Base-by-base conservation (phyloP, 1,140 invertebrate species). In the Drosophila miranda region DNA sequence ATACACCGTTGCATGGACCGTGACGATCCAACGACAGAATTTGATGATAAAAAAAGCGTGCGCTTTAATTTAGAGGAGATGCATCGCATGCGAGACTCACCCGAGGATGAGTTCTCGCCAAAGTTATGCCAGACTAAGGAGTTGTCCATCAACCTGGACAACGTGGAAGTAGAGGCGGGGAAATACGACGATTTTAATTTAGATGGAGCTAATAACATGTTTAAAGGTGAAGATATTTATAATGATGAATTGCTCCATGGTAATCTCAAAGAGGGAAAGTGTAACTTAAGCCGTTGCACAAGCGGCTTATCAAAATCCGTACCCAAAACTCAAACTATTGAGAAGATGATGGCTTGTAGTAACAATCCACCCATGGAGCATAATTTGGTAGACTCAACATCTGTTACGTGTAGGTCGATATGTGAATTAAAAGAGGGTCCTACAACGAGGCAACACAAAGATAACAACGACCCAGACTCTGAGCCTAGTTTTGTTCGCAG, bases 41-140 rank as follows among this genome's bases (percentile, higher is more conserved):
- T 16, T 3, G 82, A 81, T 51, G 88, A 90, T 4, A 94, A 94
- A 41, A 96, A 96, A 80, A 95, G 94, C 74, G 94, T 95, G 2
- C 92, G 94, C 4, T 95, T 95, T 64, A 94, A 94, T 87, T 86
- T 94, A 41, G 92, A 93, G 38, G 89, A 89, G 9, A 87, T 81
- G 2, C 88, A 72, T n/a, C 67, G 67, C 6, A n/a, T 38, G 11
- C 50, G 52, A 13, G 56, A 21, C 19, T 78, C 78, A 0, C 69
- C 74, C 0, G 81, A 82, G 41, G 73, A 88, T 11, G 69, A 78
- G 0, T 46, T 48, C 26, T 48, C 71, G 1, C 61, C 54, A 6
- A 78, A 69, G 34, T 14, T 68, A 2, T 67, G 59, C 0, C 74
- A 72, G 9, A 78, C 71, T 53, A 62, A 69, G 0, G 82, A 82